These are phyloP conservation scores for Pinna nobilis DNA, from an alignment of 1,140 invertebrate genomes.

Conservation along the genomic window DNA sequence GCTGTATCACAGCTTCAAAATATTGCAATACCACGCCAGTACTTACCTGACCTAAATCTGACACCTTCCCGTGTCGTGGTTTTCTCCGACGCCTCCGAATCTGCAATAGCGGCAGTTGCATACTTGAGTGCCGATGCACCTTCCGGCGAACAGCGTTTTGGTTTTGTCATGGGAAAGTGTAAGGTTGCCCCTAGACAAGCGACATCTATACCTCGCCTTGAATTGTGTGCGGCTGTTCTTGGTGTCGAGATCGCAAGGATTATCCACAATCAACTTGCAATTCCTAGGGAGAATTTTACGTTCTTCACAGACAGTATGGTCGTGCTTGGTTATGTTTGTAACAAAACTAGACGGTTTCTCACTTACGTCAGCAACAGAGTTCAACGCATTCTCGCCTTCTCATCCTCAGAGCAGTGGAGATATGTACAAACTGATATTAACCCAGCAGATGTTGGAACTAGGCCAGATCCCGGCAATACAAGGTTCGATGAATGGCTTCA, in stretches of 20 bases:
- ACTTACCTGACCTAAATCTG: neutral
- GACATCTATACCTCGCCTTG: slow-evolving; percentile 37
- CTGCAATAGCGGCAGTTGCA: slow-evolving; percentile 25
- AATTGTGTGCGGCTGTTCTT: slow-evolving; percentile 37
- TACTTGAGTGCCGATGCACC: neutral
- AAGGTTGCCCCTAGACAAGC: slow-evolving; percentile 33
- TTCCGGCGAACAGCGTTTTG: neutral
- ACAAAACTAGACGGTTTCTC: slow-evolving; percentile 41
- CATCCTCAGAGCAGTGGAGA: slow-evolving; percentile 30
- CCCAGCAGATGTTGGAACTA: slow-evolving; percentile 42
- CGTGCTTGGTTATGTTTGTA: slow-evolving; percentile 40
- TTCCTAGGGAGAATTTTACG: slow-evolving; percentile 16
- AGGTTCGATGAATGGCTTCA: slow-evolving; percentile 29
- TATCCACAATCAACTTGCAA: slow-evolving; percentile 13
- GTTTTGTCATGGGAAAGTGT: slow-evolving; percentile 41
- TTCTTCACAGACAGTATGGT: slow-evolving; percentile 44
- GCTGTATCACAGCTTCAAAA: slow-evolving; percentile 16
- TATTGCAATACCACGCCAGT: slow-evolving; percentile 5
- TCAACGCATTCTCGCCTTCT: slow-evolving; percentile 3
- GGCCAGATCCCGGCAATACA: neutral
- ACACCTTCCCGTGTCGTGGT: neutral
- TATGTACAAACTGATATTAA: slow-evolving; percentile 37
- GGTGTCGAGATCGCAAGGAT: slow-evolving; percentile 25
- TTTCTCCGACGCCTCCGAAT: slow-evolving; percentile 23
- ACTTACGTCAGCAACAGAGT: slow-evolving; percentile 46